Evolutionary conservation across 1,140 invertebrate genomes (phyloP), one percentile per base, ranked within the genome.

Genomic region (Drosophila obscura): DNA sequence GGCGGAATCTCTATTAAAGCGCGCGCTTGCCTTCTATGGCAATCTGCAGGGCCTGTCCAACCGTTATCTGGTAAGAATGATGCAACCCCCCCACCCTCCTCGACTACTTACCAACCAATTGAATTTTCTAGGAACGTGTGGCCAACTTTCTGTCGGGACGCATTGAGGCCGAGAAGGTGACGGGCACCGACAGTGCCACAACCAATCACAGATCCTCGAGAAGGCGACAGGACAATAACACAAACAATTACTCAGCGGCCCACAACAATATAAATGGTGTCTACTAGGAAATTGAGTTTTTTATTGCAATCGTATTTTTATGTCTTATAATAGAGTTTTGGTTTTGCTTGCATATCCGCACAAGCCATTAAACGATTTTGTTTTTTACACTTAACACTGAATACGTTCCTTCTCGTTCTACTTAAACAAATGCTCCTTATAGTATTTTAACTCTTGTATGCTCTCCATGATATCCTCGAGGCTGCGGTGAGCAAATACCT

Each of bases 381-480:
- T 28, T 59, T 49, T 79, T 61, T 46, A 53, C 58, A 44, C 31
- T 45, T 73, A 13, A 39, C 11, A 39, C 11, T 13, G 35, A 39
- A 5, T 5, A 19, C 19, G 19, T 19, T 19, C 19, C 19, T 19
- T 19, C 19, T 19, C 19, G 19, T 19, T 19, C 66, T 73, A 73
- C 41, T 92, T 93, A 82, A 95, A 95, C 52, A 95, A 92, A 85
- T 90, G 87, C 73, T 92, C 60, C 79, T 93, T 93, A 87, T 97
- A 98, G 93, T 94, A 96, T 77, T 94, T 93, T 11, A 99, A 92
- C 93, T 99, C 97, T 49, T 93, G 81, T 73, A 99, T 95, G 92
- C 96, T 97, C 88, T 98, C 97, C 80, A 94, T 93, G 48, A 99
- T 97, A 92, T 99, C 98, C 77, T 94, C 93, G 11, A 97, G 71